Conservation (phyloP, 2,888 invertebrate genomes). For the Leucophenga maculata region DNA sequence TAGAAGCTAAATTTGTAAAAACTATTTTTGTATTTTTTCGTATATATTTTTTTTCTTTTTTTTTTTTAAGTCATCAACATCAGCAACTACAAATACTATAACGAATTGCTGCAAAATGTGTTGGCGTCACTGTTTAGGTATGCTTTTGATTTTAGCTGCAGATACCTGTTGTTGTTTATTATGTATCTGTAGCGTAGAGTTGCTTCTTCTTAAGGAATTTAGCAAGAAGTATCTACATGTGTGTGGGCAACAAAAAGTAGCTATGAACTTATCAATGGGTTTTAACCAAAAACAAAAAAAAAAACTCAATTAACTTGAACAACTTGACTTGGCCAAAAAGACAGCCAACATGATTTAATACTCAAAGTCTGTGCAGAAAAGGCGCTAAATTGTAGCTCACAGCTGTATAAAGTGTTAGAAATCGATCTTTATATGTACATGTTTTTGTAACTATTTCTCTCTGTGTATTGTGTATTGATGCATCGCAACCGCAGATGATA, state of each 20-base stretch:
- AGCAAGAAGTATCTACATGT: background rate
- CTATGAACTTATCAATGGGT: too few species aligned
- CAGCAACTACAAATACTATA: too few species aligned
- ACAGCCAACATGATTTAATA: background rate
- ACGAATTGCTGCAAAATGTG: background rate
- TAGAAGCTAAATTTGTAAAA: too few species aligned
- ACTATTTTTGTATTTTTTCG: background rate
- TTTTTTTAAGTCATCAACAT: too few species aligned
- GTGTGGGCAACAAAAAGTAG: background rate
- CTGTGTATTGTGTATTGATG: slow-evolving; percentile 31
- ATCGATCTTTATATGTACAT: slow-evolving; percentile 2
- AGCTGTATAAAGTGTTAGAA: background rate
- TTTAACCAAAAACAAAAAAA: too few species aligned
- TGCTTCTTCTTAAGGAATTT: slow-evolving; percentile 10
- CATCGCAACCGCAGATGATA: slow-evolving; percentile 18
- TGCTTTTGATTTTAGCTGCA: background rate
- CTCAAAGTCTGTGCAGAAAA: too few species aligned
- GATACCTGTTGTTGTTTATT: slow-evolving; percentile 15
- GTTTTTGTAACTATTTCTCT: slow-evolving; percentile 28
- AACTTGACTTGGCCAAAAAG: slow-evolving; percentile 22
- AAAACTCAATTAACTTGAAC: too few species aligned
- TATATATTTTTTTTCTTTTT: background rate
- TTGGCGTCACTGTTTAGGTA: slow-evolving; percentile 13
- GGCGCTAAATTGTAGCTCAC: too few species aligned
- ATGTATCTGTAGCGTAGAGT: slow-evolving; percentile 6